These are phyloP conservation scores for Prosapia bicincta DNA, from an alignment of 2,888 invertebrate species.

Conservation along the genomic window DNA sequence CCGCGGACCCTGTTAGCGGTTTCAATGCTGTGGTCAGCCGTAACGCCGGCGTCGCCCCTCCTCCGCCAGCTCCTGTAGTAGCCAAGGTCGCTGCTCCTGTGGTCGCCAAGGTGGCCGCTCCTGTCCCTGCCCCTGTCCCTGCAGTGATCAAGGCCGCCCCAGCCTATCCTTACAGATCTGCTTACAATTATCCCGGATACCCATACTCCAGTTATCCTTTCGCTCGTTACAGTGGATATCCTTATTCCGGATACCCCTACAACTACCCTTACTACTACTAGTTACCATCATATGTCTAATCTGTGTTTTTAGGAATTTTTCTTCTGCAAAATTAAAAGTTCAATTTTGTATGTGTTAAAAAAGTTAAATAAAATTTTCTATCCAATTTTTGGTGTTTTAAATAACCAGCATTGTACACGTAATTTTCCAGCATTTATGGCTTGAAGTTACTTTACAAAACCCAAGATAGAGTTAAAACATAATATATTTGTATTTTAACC, in stretches of 20 bases:
- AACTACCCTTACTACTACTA: conserved; percentile 21
- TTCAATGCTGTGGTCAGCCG: conserved; percentile 39
- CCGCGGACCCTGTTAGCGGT: conserved; percentile 39
- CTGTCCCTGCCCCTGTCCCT: conserved; percentile 34
- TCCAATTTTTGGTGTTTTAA: too few species aligned
- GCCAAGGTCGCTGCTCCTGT: conserved; percentile 19
- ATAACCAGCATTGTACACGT: too few species aligned
- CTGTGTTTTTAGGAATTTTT: not conserved
- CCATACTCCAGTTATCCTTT: conserved; percentile 16
- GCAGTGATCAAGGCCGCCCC: conserved; percentile 15
- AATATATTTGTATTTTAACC: too few species aligned
- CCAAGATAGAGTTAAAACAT: too few species aligned
- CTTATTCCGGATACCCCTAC: conserved; percentile 16
- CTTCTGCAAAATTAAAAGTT: not conserved
- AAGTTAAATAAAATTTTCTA: not conserved
- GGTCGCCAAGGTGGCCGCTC: conserved; percentile 3
- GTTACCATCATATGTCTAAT: conserved; percentile 21
- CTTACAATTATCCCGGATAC: conserved; percentile 16
- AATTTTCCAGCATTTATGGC: too few species aligned
- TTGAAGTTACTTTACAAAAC: too few species aligned
- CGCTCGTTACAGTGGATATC: conserved; percentile 17
- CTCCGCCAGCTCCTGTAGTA: conserved; percentile 16
- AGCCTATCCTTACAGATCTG: conserved; percentile 9
- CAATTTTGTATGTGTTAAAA: not conserved
- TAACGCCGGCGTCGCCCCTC: conserved; percentile 31